Percentiles rank a stretch among this genome's conserved stretches.
phyloP scores from a whole-genome alignment of 1,140 invertebrate genomes.

The Streblospio benedicti region DNA sequence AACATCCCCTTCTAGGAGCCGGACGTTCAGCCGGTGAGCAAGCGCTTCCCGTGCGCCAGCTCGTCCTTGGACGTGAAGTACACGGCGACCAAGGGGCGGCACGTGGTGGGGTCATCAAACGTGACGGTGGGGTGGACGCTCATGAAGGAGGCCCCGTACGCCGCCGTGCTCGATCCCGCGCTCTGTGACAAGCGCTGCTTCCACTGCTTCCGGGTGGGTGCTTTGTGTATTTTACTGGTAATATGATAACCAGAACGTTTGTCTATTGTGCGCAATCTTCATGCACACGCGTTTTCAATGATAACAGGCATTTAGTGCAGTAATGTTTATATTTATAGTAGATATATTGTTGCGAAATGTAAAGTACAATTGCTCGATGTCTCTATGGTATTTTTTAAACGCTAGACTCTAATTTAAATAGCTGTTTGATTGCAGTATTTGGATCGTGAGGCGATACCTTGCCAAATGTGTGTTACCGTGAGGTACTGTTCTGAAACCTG shows the following conservation, averaged over 20 bases:
- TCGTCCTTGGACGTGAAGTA: conserved; percentile 29
- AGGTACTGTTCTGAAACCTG: conserved; percentile 65
- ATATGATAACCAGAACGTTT: too few species aligned
- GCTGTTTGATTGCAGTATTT: too few species aligned
- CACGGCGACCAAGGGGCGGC: conserved; percentile 50
- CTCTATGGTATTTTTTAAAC: too few species aligned
- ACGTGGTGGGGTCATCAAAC: conserved; percentile 64
- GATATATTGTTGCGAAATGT: too few species aligned
- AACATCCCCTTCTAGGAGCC: too few species aligned
- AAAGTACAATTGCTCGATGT: too few species aligned
- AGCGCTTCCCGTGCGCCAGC: conserved; percentile 21
- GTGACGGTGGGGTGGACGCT: conserved; percentile 67
- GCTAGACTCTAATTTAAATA: too few species aligned
- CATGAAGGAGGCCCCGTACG: conserved; percentile 65
- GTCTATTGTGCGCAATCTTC: too few species aligned
- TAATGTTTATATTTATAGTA: too few species aligned
- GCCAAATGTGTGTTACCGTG: conserved; percentile 61
- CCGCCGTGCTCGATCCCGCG: conserved; percentile 64
- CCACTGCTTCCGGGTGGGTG: conserved; percentile 63
- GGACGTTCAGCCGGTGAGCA: background rate
- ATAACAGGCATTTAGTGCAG: too few species aligned
- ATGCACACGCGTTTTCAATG: too few species aligned
- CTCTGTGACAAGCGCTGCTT: conserved; percentile 68
- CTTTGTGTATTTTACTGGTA: too few species aligned
- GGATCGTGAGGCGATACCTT: conserved; percentile 60